Base-by-base conservation (phyloP, 1,140 invertebrate species). In the Lepidotrigona ventralis region DNA sequence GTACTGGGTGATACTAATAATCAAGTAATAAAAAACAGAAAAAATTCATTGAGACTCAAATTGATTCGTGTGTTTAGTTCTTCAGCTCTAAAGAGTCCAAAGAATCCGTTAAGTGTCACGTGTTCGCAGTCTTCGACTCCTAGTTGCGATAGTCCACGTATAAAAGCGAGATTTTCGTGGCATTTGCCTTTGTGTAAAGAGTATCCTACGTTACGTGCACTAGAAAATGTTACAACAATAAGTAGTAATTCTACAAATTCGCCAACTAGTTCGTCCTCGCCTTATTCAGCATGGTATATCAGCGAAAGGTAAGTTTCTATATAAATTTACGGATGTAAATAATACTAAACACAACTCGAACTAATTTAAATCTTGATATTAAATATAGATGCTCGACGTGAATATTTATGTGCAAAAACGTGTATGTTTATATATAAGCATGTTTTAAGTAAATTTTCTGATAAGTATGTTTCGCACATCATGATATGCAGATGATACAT, bases 41-140 rank as follows among this genome's bases (percentile, higher is more conserved):
- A 73, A 3, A 88, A 85, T 15, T 85, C 82, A 12, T 68, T 91
- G 70, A 90, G 73, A 70, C 33, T 91, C 29, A 86, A 87, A 29
- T 81, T 91, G 23, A 53, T 60, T 29, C 89, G 89, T 19, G 89
- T 88, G 1, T 87, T 91, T 46, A 91, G 83, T 63, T 81, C 79
- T 5, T 72, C 17, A n/a, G 39, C 71, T 17, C 21, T 73, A 4
- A 84, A 76, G 21, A 88, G 83, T 77, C 88, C 89, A 3, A 89
- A 85, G 29, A 90, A 79, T 73, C 84, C 90, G 0, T 58, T 63
- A 23, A 87, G 76, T 26, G 33, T 70, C 15, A 85, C 85, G 11
- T 86, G 83, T 58, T 90, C 89, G 14, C 71, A 64, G 39, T 75
- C 46, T 29, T 87, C 86, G 15, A 90, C 84, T 79, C 85, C 88